phyloP scores from a whole-genome alignment of 2,113 vertebrate species.

The Aptenodytes forsteri region DNA sequence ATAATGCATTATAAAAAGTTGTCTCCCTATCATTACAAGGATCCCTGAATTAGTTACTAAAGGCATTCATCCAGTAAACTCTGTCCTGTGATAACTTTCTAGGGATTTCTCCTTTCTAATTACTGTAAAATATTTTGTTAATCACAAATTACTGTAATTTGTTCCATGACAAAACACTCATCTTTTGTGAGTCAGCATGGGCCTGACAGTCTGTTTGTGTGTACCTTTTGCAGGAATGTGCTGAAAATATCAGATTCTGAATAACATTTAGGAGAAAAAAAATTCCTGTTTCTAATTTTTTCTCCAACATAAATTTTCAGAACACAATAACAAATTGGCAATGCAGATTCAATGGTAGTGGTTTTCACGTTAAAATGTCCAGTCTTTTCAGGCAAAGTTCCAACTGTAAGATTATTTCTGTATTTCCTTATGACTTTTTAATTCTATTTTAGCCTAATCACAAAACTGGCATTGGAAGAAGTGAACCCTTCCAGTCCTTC shows the following conservation, averaged over 20 bases:
- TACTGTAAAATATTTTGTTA: not conserved
- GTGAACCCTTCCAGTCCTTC: not conserved
- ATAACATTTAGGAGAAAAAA: not conserved
- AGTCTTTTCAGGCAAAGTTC: not conserved
- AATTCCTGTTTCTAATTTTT: not conserved
- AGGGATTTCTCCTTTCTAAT: not conserved
- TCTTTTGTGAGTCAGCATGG: not conserved
- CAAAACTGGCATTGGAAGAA: not conserved
- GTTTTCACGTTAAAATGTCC: not conserved
- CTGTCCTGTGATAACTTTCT: not conserved
- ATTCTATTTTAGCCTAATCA: not conserved
- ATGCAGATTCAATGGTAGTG: not conserved
- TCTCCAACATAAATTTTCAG: not conserved
- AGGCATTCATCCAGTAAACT: not conserved
- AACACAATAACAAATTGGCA: not conserved
- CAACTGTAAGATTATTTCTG: not conserved
- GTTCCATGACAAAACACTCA: not conserved
- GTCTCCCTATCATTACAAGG: not conserved
- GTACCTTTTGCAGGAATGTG: not conserved
- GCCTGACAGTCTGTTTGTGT: not conserved
- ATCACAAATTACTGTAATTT: not conserved
- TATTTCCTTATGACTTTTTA: not conserved
- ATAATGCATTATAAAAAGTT: constrained; percentile 17
- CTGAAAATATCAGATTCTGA: not conserved
- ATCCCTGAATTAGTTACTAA: not conserved